Percentiles rank a stretch among this genome's conserved stretches.
phyloP scores from a whole-genome alignment of 2,797 vertebrate species.

The Parauchenoglanis punctatus region DNA sequence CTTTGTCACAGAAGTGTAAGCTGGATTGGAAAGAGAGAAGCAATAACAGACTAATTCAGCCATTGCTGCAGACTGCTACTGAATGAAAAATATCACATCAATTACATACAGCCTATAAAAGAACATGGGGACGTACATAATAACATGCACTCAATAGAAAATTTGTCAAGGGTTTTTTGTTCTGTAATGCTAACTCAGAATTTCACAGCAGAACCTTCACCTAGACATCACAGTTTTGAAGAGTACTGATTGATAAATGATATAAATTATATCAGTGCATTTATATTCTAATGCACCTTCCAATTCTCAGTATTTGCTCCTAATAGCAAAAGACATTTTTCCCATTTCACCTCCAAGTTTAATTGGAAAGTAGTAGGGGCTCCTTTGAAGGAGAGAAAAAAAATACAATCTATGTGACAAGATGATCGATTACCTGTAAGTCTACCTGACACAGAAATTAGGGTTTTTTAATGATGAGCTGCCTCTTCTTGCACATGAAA shows the following conservation, averaged over 20 bases:
- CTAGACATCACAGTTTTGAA: background rate
- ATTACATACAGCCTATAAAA: slow-evolving; percentile 17
- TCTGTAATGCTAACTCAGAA: slow-evolving; percentile 3
- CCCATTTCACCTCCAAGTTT: slow-evolving; percentile 73
- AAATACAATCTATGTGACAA: slow-evolving; percentile 86
- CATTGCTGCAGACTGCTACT: slow-evolving; percentile 40
- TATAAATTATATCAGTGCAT: slow-evolving; percentile 23
- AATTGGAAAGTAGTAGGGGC: slow-evolving; percentile 76
- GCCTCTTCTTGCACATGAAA: slow-evolving; percentile 92
- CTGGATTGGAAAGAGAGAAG: slow-evolving; percentile 49
- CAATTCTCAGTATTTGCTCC: slow-evolving; percentile 46
- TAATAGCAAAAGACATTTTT: slow-evolving; percentile 63
- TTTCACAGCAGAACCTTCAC: slow-evolving; percentile 11
- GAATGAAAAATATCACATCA: slow-evolving; percentile 24
- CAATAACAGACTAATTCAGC: slow-evolving; percentile 41
- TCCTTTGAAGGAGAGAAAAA: slow-evolving; percentile 79
- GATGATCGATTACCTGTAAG: slow-evolving; percentile 96
- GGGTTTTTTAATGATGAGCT: slow-evolving; percentile 95
- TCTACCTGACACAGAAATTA: slow-evolving; percentile 96
- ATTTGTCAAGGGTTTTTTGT: background rate
- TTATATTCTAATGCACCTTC: slow-evolving; percentile 50
- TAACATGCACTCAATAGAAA: slow-evolving; percentile 2
- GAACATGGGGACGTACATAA: background rate
- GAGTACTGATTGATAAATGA: slow-evolving; percentile 36
- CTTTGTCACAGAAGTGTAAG: slow-evolving; percentile 53